Conservation (phyloP, 2,113 vertebrate species). For the Craseonycteris thonglongyai region DNA sequence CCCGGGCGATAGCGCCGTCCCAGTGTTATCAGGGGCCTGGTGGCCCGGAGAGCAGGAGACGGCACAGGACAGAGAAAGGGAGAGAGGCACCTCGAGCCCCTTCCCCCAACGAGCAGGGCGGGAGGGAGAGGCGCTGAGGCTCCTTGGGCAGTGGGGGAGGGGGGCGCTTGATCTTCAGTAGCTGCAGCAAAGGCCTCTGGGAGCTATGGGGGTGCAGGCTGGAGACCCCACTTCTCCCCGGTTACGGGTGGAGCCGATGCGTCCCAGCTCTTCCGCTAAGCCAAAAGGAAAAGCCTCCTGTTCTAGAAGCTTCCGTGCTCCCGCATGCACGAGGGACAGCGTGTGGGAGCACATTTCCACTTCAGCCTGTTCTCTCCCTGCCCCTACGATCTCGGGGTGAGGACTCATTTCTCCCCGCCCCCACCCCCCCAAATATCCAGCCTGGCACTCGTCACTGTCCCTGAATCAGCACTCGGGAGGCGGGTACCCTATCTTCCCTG, state of each 20-base stretch:
- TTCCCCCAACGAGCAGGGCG: constrained; percentile 51
- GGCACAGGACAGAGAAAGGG: constrained; percentile 50
- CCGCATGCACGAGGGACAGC: background rate
- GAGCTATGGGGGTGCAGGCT: accelerated
- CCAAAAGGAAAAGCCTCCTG: background rate
- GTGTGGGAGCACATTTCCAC: too few species aligned
- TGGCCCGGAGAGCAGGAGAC: constrained; percentile 66
- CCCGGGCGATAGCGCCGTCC: constrained; percentile 74
- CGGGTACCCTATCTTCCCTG: too few species aligned
- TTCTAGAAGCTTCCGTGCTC: background rate
- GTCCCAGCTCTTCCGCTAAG: background rate
- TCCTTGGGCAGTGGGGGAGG: too few species aligned
- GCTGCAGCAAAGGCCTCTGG: too few species aligned
- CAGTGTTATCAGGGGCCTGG: constrained; percentile 72
- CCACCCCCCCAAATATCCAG: background rate
- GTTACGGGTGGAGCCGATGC: background rate
- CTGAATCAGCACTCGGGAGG: background rate
- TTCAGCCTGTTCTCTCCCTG: background rate
- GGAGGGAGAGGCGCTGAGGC: too few species aligned
- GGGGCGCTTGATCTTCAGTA: too few species aligned
- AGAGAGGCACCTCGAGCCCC: constrained; percentile 60
- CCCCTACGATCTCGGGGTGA: background rate
- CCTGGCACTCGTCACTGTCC: background rate
- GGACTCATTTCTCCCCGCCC: background rate
- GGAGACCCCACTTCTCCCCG: accelerated